Evolutionary conservation across 2,113 vertebrate species (phyloP).

Genomic region (Sebastes fasciatus): DNA sequence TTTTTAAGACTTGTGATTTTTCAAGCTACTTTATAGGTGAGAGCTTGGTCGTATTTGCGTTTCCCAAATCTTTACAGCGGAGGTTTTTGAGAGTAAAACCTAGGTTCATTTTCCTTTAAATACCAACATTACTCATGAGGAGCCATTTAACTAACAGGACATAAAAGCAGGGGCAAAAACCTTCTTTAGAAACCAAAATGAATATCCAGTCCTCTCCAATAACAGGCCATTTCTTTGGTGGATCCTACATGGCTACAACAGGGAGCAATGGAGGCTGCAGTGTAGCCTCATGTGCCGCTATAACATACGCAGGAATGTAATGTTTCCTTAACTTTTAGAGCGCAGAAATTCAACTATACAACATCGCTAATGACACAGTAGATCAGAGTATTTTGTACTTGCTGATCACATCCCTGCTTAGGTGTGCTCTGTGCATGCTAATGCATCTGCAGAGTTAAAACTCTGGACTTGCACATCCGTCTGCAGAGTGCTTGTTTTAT

Average conservation of each 20-base stretch:
- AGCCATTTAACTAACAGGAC: background rate
- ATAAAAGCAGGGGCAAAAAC: background rate
- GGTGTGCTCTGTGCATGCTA: background rate
- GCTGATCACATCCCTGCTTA: background rate
- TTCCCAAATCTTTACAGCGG: background rate
- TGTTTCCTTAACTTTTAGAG: background rate
- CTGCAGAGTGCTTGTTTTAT: slow-evolving; percentile 1
- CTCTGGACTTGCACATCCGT: background rate
- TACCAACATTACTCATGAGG: background rate
- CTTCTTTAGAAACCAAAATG: background rate
- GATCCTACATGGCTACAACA: no score
- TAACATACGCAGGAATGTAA: no score
- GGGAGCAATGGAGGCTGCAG: no score
- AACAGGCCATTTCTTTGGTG: background rate
- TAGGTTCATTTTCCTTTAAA: background rate
- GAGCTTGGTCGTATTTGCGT: background rate
- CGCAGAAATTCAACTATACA: background rate
- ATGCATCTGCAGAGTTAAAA: slow-evolving; percentile 4
- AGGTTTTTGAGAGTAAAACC: no score
- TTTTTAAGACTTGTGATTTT: background rate
- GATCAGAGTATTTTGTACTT: background rate
- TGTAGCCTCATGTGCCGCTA: no score
- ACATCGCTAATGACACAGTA: no score
- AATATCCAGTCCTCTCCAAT: background rate
- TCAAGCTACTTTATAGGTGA: background rate